phyloP scores from a whole-genome alignment of 2,113 vertebrate species.

The Saguinus imperator region DNA sequence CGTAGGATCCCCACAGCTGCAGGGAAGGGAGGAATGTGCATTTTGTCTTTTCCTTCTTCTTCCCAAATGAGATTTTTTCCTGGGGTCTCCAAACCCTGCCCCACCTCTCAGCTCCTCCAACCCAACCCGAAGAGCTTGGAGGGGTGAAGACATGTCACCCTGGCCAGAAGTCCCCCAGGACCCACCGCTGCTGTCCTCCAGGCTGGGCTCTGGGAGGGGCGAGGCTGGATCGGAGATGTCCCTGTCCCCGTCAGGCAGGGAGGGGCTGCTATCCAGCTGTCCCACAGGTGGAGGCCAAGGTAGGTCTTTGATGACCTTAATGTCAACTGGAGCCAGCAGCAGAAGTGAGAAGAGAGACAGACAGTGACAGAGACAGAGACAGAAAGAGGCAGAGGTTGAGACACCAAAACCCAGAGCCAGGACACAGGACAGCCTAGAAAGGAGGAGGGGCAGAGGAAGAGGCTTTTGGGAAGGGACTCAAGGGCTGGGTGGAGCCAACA shows the following conservation, averaged over 20 bases:
- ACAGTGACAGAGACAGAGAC: conserved; percentile 69
- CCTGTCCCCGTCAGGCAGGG: conserved; percentile 86
- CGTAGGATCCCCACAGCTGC: neutral
- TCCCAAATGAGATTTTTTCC: neutral
- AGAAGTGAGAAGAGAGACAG: conserved; percentile 31
- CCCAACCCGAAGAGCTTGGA: neutral
- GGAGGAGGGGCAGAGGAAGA: conserved; percentile 54
- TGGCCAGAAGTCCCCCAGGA: conserved; percentile 66
- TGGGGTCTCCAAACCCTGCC: neutral
- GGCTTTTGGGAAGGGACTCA: neutral
- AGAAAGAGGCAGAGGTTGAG: conserved; percentile 74
- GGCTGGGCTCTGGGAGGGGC: conserved; percentile 78
- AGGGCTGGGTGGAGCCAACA: neutral
- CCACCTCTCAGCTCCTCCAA: neutral
- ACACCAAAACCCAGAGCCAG: conserved; percentile 71
- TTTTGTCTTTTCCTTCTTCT: neutral
- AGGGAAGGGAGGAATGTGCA: neutral
- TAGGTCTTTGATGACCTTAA: conserved; percentile 99
- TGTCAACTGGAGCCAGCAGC: conserved; percentile 92
- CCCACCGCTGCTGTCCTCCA: conserved; percentile 87
- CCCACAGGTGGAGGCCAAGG: conserved; percentile 98
- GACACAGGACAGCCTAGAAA: conserved; percentile 71
- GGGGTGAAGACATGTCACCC: conserved; percentile 5
- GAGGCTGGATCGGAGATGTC: conserved; percentile 80
- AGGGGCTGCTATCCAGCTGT: conserved; percentile 93